Conservation (phyloP, 2,888 invertebrate genomes). For the Theodoxus fluviatilis region DNA sequence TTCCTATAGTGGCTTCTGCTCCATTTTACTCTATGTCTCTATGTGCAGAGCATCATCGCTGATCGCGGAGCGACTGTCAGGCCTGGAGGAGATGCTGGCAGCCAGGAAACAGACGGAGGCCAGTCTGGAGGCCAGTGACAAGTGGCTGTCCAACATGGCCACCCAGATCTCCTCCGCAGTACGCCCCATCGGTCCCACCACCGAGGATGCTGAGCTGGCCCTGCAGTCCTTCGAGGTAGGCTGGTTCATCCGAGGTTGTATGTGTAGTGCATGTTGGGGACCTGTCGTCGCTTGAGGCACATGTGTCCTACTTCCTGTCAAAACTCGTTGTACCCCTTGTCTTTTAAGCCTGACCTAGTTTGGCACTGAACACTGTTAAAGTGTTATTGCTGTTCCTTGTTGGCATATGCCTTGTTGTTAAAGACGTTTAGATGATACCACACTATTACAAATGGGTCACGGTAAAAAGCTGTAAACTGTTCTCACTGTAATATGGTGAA, state of each 20-base stretch:
- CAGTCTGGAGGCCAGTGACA: constrained; percentile 76
- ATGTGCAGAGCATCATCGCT: constrained; percentile 21
- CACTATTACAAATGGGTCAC: too few species aligned
- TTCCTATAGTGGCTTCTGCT: not conserved
- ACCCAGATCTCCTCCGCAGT: constrained; percentile 79
- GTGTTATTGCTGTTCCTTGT: not conserved
- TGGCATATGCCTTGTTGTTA: too few species aligned
- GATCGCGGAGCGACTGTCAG: constrained; percentile 32
- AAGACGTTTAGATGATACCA: too few species aligned
- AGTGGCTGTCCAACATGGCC: constrained; percentile 83
- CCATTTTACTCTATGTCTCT: constrained; percentile 1
- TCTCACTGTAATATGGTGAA: too few species aligned
- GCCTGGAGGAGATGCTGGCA: constrained; percentile 78
- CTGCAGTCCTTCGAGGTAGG: constrained; percentile 43
- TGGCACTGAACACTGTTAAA: not conserved
- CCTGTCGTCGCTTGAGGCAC: not conserved
- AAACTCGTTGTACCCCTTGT: not conserved
- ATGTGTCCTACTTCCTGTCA: not conserved
- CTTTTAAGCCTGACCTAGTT: not conserved
- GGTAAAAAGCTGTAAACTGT: too few species aligned
- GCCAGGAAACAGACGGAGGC: constrained; percentile 83
- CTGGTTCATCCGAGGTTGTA: not conserved
- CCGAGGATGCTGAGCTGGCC: constrained; percentile 87
- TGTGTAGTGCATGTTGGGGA: not conserved
- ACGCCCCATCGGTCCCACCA: constrained; percentile 84